These are phyloP conservation scores for Hemitrygon akajei DNA, from an alignment of 2,797 vertebrate genomes.

Conservation along the genomic window DNA sequence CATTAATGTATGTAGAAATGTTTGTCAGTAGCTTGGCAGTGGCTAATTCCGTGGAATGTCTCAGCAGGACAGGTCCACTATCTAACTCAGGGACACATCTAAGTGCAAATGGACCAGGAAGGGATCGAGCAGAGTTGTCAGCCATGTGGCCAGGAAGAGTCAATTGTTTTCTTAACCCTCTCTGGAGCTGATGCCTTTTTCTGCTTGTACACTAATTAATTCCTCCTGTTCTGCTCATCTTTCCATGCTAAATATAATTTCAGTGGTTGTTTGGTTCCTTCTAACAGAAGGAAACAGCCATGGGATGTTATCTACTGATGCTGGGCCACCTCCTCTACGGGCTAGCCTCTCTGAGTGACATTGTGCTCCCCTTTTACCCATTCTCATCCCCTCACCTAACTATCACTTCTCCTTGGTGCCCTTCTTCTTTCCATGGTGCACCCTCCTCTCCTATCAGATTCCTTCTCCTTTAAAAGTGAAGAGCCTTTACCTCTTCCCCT, in stretches of 20 bases:
- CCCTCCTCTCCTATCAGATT: no score
- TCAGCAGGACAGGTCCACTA: not conserved
- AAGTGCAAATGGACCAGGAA: no score
- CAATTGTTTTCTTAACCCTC: not conserved
- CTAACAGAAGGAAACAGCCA: no score
- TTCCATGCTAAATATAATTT: not conserved
- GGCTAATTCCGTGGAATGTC: not conserved
- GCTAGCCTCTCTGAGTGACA: not conserved
- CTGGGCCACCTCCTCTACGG: not conserved
- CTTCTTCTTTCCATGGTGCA: no score
- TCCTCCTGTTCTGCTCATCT: not conserved
- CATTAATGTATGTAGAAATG: not conserved
- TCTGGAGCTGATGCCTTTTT: not conserved
- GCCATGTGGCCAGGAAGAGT: not conserved
- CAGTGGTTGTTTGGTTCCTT: not conserved
- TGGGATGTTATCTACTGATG: no score
- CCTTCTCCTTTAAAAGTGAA: no score
- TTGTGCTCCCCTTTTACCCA: not conserved
- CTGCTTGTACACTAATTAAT: not conserved
- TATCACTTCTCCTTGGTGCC: no score
- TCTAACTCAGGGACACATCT: no score
- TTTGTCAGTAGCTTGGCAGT: not conserved
- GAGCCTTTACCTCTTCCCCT: no score
- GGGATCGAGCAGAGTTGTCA: not conserved
- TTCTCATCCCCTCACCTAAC: no score